Conservation (phyloP, 1,140 invertebrate species). For the Leptinotarsa defecta region DNA sequence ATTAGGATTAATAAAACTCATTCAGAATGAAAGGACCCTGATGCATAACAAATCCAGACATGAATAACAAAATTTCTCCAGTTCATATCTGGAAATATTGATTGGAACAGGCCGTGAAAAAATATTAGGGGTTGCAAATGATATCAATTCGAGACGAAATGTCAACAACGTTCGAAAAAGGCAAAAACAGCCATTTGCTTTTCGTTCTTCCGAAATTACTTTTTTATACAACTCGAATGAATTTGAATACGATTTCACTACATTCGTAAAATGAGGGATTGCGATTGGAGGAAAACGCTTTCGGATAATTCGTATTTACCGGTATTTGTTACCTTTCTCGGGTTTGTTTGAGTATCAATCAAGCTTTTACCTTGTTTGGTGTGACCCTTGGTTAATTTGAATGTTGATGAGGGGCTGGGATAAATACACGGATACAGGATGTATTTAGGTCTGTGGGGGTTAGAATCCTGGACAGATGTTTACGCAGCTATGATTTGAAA, state of each 20-base stretch:
- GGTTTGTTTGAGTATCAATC: not conserved
- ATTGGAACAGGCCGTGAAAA: no score
- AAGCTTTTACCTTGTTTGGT: conserved; percentile 5
- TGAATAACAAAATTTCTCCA: no score
- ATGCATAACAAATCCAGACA: no score
- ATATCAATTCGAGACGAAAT: no score
- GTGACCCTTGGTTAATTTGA: not conserved
- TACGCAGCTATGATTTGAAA: no score
- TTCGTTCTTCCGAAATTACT: not conserved
- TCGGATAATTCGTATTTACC: not conserved
- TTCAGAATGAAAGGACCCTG: no score
- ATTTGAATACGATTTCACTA: not conserved
- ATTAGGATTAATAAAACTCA: no score
- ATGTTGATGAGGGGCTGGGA: not conserved
- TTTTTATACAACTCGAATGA: not conserved
- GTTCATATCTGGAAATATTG: no score
- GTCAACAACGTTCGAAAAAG: no score
- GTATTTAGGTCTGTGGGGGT: not conserved
- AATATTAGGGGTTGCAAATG: no score
- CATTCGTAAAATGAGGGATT: not conserved
- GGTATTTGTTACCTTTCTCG: not conserved
- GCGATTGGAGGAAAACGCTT: not conserved
- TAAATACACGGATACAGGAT: not conserved
- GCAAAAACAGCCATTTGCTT: no score
- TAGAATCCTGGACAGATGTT: not conserved